These are phyloP conservation scores for Hypotaenidia okinawae DNA, from an alignment of 2,797 vertebrate species.

Conservation along the genomic window DNA sequence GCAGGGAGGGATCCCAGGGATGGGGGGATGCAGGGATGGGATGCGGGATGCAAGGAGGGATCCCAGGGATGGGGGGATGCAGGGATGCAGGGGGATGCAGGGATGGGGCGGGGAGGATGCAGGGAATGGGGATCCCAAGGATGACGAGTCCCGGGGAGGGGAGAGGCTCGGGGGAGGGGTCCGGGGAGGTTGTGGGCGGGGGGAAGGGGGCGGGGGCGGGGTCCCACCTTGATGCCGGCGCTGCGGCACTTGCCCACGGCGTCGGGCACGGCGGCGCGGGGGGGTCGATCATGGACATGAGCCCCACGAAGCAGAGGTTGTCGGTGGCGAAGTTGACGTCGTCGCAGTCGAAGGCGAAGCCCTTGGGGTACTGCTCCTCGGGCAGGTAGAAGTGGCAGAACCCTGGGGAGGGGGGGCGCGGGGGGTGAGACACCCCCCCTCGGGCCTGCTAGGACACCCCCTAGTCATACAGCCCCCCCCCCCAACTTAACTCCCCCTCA, in stretches of 20 bases:
- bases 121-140: no score
- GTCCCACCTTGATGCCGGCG: constrained; percentile 91
- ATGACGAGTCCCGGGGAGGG: no score
- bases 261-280: constrained; percentile 92
- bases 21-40: no score
- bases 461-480: constrained; percentile 50
- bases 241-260: constrained; percentile 94
- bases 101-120: no score
- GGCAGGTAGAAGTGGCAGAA: constrained; percentile 87
- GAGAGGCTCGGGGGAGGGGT: no score
- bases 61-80: no score
- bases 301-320: constrained; percentile 91
- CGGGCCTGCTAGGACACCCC: no score
- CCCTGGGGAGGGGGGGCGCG: constrained; percentile 76
- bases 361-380: constrained; percentile 84
- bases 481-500: no score
- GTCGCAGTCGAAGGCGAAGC: constrained; percentile 87
- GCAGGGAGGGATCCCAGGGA: background rate
- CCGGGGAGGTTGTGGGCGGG: no score
- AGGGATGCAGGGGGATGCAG: no score
- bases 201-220: background rate
- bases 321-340: constrained; percentile 88
- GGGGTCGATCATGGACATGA: constrained; percentile 97
- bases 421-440: no score
- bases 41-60: no score